Evolutionary conservation across 2,888 invertebrate genomes (phyloP).

Genomic region (Drosophila lutescens): DNA sequence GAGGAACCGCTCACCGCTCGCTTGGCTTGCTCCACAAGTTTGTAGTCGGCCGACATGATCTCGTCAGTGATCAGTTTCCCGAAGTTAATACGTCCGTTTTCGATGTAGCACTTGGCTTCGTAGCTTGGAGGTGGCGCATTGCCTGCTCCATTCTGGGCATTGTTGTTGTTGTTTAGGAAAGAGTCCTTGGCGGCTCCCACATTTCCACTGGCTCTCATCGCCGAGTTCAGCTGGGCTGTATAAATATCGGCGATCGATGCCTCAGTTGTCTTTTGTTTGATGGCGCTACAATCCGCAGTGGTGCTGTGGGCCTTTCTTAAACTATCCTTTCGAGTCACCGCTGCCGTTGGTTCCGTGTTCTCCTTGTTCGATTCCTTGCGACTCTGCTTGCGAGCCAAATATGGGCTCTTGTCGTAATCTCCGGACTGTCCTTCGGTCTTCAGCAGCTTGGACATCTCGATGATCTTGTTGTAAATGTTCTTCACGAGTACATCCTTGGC

Average conservation of each 20-base stretch:
- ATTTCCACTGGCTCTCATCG: conserved; percentile 76
- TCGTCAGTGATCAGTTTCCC: conserved; percentile 93
- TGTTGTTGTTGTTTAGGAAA: conserved; percentile 77
- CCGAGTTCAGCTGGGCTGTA: conserved; percentile 82
- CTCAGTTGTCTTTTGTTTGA: conserved; percentile 77
- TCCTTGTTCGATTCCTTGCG: conserved; percentile 82
- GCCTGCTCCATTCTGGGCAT: conserved; percentile 54
- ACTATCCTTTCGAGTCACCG: conserved; percentile 81
- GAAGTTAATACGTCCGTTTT: conserved; percentile 91
- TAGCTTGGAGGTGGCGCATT: conserved; percentile 76
- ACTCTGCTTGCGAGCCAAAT: conserved; percentile 78
- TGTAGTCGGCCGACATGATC: conserved; percentile 92
- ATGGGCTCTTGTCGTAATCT: conserved; percentile 81
- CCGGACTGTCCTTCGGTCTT: conserved; percentile 84
- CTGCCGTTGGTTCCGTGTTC: conserved; percentile 66
- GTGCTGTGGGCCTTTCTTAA: conserved; percentile 84
- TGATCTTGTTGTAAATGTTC: conserved; percentile 90
- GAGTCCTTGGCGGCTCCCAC: conserved; percentile 75
- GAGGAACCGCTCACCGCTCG: conserved; percentile 85
- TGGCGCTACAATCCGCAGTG: conserved; percentile 86
- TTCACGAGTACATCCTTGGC: conserved; percentile 94
- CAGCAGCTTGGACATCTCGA: conserved; percentile 89
- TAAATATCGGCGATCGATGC: conserved; percentile 80
- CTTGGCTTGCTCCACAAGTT: conserved; percentile 93
- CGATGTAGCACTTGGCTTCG: conserved; percentile 88